Base-by-base conservation (phyloP, 2,888 invertebrate species). In the Criorhina ranunculi region DNA sequence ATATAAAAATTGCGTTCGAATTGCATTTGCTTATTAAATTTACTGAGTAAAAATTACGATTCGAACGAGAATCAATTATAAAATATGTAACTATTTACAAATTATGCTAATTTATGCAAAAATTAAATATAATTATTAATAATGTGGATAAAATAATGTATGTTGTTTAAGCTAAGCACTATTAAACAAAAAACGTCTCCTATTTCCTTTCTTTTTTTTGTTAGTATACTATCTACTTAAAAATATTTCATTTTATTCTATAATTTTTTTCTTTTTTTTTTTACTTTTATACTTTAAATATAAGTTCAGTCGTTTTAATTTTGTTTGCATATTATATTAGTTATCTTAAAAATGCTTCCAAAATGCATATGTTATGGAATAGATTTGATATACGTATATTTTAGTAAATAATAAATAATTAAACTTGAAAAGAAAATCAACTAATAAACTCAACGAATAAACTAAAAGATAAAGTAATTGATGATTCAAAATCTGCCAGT, bases 141-240 rank as follows among this genome's bases (percentile, higher is more conserved):
- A 51, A 12, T 40, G 1, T 17, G 35, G 33, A n/a, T 49, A 53
- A 51, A 66, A 66, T 66, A 49, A 57, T 31, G 59, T 17, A 44
- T 31, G 59, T 17, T 35, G 59, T 60, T 77, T 33, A 60, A 60
- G 60, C 82, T 78, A 78, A 83, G 78, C 67, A 49, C 35, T 59
- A 19, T 35, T 55, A 53, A 66, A 66, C 12, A 78, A 67, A 49
- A 72, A 66, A 49, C 7, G n/a, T 29, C 17, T 33, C 19, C 17
- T 62, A 40, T 42, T 49, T 37, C 42, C 55, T 51, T 60, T 37
- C 12, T 44, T 53, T 55, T 66, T 72, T 76, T 59, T 44, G 60
- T 76, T 82, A 62, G 62, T 60, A 62, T 19, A 67, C 82, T 83
- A 83, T 83, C 82, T 83, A 83, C 77, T 76, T 81, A 70, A 59